phyloP scores from a whole-genome alignment of 2,113 vertebrate genomes.

The Arenaria interpres region DNA sequence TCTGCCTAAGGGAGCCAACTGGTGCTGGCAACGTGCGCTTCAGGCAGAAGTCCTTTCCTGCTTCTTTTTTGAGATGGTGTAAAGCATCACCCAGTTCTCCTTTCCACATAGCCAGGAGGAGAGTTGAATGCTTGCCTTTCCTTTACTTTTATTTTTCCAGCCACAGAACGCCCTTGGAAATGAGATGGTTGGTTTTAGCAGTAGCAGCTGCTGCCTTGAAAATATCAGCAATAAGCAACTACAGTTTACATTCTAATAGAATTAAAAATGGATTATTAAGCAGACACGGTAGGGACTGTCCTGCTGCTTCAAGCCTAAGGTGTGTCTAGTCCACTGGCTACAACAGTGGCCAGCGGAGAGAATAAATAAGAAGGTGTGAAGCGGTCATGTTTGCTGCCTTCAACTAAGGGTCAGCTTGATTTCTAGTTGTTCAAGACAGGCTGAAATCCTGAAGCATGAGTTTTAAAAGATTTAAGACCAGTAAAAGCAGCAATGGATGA shows the following conservation, averaged over 20 bases:
- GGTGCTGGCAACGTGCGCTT: conserved; percentile 37
- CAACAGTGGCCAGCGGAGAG: neutral
- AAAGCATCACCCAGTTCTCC: neutral
- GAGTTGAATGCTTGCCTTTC: neutral
- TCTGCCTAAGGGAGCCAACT: conserved; percentile 54
- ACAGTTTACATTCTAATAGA: neutral
- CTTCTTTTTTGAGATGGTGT: neutral
- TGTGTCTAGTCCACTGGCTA: neutral
- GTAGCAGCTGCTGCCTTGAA: neutral
- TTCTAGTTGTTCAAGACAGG: neutral
- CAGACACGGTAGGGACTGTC: neutral
- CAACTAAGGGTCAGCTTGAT: neutral
- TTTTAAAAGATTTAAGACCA: neutral
- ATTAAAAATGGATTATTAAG: neutral
- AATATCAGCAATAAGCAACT: conserved; percentile 24
- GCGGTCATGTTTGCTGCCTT: neutral
- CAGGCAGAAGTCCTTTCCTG: conserved; percentile 8
- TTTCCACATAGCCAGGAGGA: conserved; percentile 29
- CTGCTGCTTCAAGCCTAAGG: neutral
- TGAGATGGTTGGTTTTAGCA: neutral
- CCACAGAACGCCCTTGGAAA: conserved; percentile 25
- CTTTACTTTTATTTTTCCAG: neutral
- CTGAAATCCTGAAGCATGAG: neutral
- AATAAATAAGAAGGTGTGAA: neutral
- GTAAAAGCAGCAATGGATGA: neutral